Base-by-base conservation (phyloP, 92 coral and sea anemone species). In the Phenganax marumi region DNA sequence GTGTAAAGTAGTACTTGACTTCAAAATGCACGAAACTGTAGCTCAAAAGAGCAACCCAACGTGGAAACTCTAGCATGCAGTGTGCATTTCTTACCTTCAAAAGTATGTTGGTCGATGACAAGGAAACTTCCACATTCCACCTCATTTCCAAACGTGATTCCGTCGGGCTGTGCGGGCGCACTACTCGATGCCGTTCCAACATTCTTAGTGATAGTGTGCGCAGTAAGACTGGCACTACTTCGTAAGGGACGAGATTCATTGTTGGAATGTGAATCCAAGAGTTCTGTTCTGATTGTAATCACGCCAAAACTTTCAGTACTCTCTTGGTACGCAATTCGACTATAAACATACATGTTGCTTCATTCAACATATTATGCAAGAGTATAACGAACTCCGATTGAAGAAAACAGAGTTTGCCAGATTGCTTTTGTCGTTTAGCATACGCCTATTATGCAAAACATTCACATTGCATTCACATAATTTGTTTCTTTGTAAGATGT, bases 111-210 rank as follows among this genome's bases (percentile, higher is more conserved):
- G 68, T 95, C 98, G 58, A 95, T 70, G 57, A 95, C 81, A 75
- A 95, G 81, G 73, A 95, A 81, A 73, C 98, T 92, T 25, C 93
- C 88, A 66, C 89, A 88, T 76, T 94, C 98, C 53, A 94, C 91
- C 60, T 94, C 97, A 84, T 94, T 97, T 21, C 98, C 98, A 85
- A 94, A 94, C 25, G 98, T 94, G 72, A 92, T 92, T 23, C 98
- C 98, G 77, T 94, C 98, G 51, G 93, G 92, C 49, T 49, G 73
- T 19, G 83, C 55, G 25, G 72, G 21, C 47, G 72, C 52, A 4
- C 88, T 88, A 8, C 93, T 82, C 4, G 63, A 12, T 22, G n/a
- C 46, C 54, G 70, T 81, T 18, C 87, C 79, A 0, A 86, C 77
- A 46, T 89, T 86, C 12, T 97, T 90, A 53, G 75, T 75, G 68